Evolutionary conservation across 2,113 vertebrate species (phyloP).

Genomic region (Macquaria ambigua): DNA sequence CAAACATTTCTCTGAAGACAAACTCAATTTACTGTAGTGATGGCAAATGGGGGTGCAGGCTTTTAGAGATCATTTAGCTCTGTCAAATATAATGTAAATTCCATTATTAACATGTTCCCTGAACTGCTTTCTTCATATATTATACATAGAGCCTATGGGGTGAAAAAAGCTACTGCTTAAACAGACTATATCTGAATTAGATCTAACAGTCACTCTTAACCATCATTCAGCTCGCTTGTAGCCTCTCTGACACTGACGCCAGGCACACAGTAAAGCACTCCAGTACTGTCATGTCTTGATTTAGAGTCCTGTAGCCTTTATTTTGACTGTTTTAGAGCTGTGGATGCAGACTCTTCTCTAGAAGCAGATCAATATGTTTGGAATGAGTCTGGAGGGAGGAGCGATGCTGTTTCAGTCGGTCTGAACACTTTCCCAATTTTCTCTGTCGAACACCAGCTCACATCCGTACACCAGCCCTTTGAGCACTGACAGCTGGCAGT

Average conservation of each 20-base stretch:
- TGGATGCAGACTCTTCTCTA: slow-evolving; percentile 52
- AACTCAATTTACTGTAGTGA: slow-evolving; percentile 66
- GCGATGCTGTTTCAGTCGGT: slow-evolving; percentile 58
- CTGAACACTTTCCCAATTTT: slow-evolving; percentile 65
- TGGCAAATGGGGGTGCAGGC: slow-evolving; percentile 63
- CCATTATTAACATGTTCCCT: slow-evolving; percentile 64
- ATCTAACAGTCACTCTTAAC: slow-evolving; percentile 44
- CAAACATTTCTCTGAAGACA: slow-evolving; percentile 62
- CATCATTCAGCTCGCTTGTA: slow-evolving; percentile 60
- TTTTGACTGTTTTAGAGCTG: slow-evolving; percentile 66
- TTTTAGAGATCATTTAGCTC: slow-evolving; percentile 74
- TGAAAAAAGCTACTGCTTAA: slow-evolving; percentile 32
- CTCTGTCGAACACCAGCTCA: slow-evolving; percentile 65
- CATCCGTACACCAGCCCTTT: slow-evolving; percentile 61
- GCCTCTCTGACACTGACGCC: slow-evolving; percentile 56
- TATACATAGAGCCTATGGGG: slow-evolving; percentile 49
- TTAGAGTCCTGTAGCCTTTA: slow-evolving; percentile 68
- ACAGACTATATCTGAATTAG: slow-evolving; percentile 58
- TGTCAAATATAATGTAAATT: slow-evolving; percentile 68
- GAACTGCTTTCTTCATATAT: slow-evolving; percentile 61
- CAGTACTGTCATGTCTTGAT: slow-evolving; percentile 56
- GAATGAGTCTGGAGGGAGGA: slow-evolving; percentile 66
- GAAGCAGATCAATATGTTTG: slow-evolving; percentile 77
- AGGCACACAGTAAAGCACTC: slow-evolving; percentile 55
- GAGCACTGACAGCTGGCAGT: slow-evolving; percentile 63